phyloP scores from a whole-genome alignment of 2,888 invertebrate genomes.

The Graphium colonna region DNA sequence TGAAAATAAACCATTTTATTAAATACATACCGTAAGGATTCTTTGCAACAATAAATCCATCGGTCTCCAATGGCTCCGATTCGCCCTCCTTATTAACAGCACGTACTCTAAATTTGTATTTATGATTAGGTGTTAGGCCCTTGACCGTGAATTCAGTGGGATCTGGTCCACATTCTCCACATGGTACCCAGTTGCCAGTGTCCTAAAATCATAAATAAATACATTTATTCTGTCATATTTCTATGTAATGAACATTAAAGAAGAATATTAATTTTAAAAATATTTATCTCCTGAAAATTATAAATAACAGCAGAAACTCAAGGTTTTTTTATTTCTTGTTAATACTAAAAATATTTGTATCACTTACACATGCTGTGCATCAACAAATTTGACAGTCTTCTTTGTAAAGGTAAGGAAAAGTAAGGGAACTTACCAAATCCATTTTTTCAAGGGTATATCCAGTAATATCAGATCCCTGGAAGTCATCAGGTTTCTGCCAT shows the following conservation, averaged over 20 bases:
- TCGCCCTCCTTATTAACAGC: conserved; percentile 99
- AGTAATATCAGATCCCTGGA: conserved; percentile 92
- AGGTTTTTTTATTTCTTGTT: not conserved
- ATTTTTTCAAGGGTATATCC: conserved; percentile 96
- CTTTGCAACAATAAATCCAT: conserved; percentile 92
- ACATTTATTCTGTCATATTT: not conserved
- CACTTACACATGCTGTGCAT: too few relatives aligned
- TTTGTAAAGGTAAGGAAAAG: not conserved
- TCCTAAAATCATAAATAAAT: conserved; percentile 67
- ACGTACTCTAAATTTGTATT: conserved; percentile 98
- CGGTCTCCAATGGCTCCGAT: conserved; percentile 95
- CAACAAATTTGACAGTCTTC: too few relatives aligned
- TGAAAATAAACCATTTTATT: not conserved
- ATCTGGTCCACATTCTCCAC: conserved; percentile 93
- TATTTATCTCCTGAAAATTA: too few relatives aligned
- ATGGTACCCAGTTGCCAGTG: conserved; percentile 97
- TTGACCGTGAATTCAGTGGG: conserved; percentile 91
- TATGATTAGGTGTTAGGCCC: conserved; percentile 95
- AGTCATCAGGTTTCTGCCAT: conserved; percentile 94
- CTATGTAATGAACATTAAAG: not conserved
- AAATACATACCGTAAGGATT: conserved; percentile 92
- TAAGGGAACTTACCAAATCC: conserved; percentile 83
- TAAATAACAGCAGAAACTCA: not conserved
- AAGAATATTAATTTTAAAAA: too few relatives aligned
- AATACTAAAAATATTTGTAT: not conserved